Percentiles rank a stretch among this genome's conserved stretches.
Conservation (phyloP, 37 sponge, comb jelly and placozoan species). For the Beroe forskalii region DNA sequence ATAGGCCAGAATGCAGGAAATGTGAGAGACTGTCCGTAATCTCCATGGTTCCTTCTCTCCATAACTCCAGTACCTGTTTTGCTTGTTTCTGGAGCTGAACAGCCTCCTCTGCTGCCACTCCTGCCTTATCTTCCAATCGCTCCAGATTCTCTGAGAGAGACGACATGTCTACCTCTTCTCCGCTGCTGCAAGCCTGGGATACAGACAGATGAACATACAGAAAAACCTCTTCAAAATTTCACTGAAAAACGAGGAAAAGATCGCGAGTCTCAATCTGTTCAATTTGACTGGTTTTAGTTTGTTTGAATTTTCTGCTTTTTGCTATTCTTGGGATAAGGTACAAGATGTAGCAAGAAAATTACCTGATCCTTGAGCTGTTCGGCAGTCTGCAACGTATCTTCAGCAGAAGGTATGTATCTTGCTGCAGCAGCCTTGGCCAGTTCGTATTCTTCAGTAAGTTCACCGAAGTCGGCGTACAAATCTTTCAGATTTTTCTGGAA, state of each 20-base stretch:
- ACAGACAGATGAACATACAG: neutral
- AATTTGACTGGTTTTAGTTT: too few relatives aligned
- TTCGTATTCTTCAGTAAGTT: slow-evolving; percentile 28
- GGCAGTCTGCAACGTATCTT: slow-evolving; percentile 14
- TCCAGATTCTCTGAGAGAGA: neutral
- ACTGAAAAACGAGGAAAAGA: too few relatives aligned
- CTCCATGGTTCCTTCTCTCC: too few relatives aligned
- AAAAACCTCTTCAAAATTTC: too few relatives aligned
- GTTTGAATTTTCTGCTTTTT: too few relatives aligned
- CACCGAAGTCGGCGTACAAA: neutral
- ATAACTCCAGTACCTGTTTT: neutral
- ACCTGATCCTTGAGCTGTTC: neutral
- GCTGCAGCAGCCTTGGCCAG: slow-evolving; percentile 41
- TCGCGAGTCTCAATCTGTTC: too few relatives aligned
- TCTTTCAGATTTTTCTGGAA: neutral
- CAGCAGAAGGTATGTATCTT: slow-evolving; percentile 8
- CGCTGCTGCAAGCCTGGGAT: slow-evolving; percentile 26
- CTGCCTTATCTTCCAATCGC: neutral
- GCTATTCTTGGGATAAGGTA: neutral
- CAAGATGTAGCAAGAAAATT: neutral
- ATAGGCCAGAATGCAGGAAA: too few relatives aligned
- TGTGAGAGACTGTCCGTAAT: too few relatives aligned
- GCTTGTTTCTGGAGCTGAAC: slow-evolving; percentile 22
- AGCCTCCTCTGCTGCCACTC: neutral
- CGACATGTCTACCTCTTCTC: neutral